A percentile compares a stretch with the other conserved stretches of the same genome.
Conservation (phyloP, 2,797 vertebrate genomes). For the Buphagus erythrorhynchus region DNA sequence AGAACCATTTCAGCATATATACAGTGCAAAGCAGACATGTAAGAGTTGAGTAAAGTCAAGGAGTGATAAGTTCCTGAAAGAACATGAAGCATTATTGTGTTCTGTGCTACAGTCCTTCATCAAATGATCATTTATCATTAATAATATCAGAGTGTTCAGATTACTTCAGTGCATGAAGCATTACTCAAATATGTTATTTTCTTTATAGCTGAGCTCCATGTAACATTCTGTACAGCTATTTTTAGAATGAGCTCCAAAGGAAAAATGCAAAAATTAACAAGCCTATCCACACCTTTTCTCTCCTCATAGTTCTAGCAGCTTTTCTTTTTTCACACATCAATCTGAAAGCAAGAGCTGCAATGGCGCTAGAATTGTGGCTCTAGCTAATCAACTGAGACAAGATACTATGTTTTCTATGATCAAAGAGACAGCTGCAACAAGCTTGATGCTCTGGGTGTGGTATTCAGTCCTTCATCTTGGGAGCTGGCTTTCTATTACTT, state of each 20-base stretch:
- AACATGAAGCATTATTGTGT: not conserved
- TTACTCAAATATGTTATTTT: not conserved
- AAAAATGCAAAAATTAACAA: constrained; percentile 21
- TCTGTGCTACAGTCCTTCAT: not conserved
- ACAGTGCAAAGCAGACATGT: not conserved
- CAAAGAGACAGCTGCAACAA: not conserved
- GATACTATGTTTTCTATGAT: not conserved
- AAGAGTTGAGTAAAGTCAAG: not conserved
- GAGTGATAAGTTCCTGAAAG: not conserved
- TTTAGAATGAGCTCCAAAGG: not conserved
- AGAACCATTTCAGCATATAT: not conserved
- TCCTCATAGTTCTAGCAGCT: not conserved
- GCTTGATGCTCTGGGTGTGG: not conserved
- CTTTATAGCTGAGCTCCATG: not conserved
- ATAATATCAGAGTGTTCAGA: not conserved
- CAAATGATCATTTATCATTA: not conserved
- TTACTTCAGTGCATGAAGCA: not conserved
- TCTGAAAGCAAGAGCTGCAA: not conserved
- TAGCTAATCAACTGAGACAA: not conserved
- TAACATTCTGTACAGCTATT: not conserved
- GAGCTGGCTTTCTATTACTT: not conserved
- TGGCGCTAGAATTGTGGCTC: not conserved
- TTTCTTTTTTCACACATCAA: not conserved
- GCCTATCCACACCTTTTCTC: not conserved
- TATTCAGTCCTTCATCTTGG: not conserved